A percentile compares a stretch with the other conserved stretches of the same genome.
These are phyloP conservation scores for Zelleria hepariella DNA, from an alignment of 2,888 invertebrate species.

Conservation along the genomic window DNA sequence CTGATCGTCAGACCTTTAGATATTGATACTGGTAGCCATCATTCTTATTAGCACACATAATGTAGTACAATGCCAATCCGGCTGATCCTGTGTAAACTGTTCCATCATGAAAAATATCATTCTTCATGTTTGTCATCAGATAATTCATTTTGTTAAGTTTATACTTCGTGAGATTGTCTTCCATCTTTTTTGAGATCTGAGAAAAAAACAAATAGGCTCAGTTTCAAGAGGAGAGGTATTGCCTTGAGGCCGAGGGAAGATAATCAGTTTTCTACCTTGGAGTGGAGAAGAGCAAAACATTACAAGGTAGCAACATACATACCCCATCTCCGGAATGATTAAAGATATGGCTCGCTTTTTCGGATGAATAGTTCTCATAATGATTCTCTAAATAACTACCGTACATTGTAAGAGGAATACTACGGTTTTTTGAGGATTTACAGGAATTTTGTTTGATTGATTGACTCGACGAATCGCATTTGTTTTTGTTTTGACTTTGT, in stretches of 20 bases:
- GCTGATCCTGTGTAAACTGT: constrained; percentile 83
- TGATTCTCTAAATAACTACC: constrained; percentile 51
- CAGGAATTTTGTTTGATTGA: no score
- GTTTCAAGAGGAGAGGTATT: not conserved
- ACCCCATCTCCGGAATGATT: constrained; percentile 36
- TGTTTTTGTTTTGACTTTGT: no score
- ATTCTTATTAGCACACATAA: constrained; percentile 48
- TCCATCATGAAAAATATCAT: constrained; percentile 67
- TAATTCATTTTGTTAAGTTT: constrained; percentile 47
- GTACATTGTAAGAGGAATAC: not conserved
- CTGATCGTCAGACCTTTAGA: constrained; percentile 28
- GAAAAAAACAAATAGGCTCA: constrained; percentile 25
- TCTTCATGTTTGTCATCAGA: constrained; percentile 48
- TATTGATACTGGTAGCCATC: constrained; percentile 24
- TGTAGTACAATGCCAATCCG: constrained; percentile 78
- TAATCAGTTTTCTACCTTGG: not conserved
- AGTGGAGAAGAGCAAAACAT: not conserved
- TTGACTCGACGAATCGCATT: no score
- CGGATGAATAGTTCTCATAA: constrained; percentile 53
- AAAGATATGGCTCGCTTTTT: constrained; percentile 33
- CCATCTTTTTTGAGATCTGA: constrained; percentile 63
- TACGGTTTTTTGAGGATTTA: not conserved
- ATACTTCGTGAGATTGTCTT: constrained; percentile 44
- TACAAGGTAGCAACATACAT: constrained; percentile 10
- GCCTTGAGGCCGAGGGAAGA: not conserved